Base-by-base conservation (phyloP, 2,888 invertebrate genomes). In the Spilarctia lutea region DNA sequence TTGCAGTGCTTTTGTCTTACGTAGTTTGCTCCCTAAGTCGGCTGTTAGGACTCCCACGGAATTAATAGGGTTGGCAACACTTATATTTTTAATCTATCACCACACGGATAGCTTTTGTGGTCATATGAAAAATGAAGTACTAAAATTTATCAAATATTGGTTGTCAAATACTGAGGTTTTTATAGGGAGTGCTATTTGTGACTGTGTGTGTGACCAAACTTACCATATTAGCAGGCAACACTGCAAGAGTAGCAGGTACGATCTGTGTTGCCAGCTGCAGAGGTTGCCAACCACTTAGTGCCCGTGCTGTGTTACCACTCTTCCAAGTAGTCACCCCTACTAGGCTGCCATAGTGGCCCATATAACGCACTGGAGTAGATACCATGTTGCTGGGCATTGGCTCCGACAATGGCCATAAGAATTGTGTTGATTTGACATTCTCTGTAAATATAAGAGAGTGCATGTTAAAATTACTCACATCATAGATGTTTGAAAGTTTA, bases 231-330 rank as follows among this genome's bases (percentile, higher is more conserved):
- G 97, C 96, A 0, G 98, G 98, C 74, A 98, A 92, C 39, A 98
- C 94, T 0, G 98, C 98, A 45, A 98, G 96, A 0, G 98, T 98
- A 0, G 98, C 98, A 0, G 99, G 99, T 80, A 98, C 97, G n/a
- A 99, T 92, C 93, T 99, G 98, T n/a, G 98, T 98, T 20, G 98
- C 97, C 75, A 99, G 96, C 76, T 98, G 97, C 75, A 99, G 92
- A 0, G 97, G 98, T 91, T 98, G 98, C 94, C 98, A 98, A 27
- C 98, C 98, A 88, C 98, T 98, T 80, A 97, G 96, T 6, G 94
- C 88, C 2, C 96, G 95, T 30, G 96, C 94, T 79, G 96, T 96
- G 76, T 93, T 93, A 75, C 97, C 97, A 27, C 96, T 96, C 83
- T 96, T 95, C 82, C 96, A 94, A 33, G 97, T 97, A 8, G 97